Percentiles rank a stretch among this genome's conserved stretches.
These are phyloP conservation scores for Dendrophyllia cribrosa DNA, from an alignment of 64 coral and sea anemone species.

Conservation along the genomic window DNA sequence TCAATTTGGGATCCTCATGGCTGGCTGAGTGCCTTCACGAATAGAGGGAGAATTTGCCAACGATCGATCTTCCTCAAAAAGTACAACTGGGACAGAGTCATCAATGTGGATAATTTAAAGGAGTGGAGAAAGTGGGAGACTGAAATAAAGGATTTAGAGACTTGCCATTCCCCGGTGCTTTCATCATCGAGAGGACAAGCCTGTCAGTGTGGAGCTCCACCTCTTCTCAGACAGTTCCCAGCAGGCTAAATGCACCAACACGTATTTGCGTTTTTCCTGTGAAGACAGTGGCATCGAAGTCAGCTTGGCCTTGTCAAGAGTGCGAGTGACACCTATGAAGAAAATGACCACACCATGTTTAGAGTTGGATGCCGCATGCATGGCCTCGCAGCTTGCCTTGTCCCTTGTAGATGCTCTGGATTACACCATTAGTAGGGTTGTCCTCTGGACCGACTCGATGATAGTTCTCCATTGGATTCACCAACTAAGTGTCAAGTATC, in stretches of 20 bases:
- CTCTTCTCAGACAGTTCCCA: constrained; percentile 5
- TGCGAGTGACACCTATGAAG: not conserved
- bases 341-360: constrained; percentile 38
- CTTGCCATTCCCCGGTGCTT: no score
- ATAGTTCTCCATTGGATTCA: constrained; percentile 50
- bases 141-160: constrained; percentile 20
- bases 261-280: not conserved
- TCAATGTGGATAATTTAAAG: not conserved
- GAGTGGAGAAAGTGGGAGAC: constrained; percentile 17
- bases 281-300: not conserved
- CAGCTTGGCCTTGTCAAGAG: not conserved
- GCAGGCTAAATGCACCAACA: not conserved
- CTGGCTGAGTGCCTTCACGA: constrained; percentile 19
- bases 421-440: not conserved
- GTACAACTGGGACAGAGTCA: constrained; percentile 35
- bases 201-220: not conserved
- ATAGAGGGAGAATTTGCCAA: constrained; percentile 37
- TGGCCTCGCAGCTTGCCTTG: constrained; percentile 14
- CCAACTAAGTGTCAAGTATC: constrained; percentile 35
- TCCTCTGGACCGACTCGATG: constrained; percentile 61
- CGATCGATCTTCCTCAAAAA: constrained; percentile 26
- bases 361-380: constrained; percentile 23
- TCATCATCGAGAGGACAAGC: not conserved
- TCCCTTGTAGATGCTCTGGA: constrained; percentile 1
- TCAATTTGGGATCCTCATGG: constrained; percentile 60